Evolutionary conservation across 2,113 vertebrate genomes (phyloP), one percentile per base, ranked within the genome.

Genomic region (Mormyrus iriodes): DNA sequence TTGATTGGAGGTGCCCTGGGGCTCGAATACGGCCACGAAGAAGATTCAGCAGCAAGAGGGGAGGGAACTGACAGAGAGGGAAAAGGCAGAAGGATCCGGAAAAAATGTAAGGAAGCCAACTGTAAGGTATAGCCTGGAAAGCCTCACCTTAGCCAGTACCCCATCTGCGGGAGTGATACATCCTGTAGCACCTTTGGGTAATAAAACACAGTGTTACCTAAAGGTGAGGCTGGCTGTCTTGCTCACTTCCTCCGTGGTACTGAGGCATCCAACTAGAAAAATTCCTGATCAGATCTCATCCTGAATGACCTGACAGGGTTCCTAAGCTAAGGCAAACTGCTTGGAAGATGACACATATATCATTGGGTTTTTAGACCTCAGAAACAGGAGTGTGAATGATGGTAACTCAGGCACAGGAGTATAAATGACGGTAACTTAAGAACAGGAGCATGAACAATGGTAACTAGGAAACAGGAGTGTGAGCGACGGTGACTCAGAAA

Each of bases 1-100:
- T 61, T 90, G 87, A 55, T 90, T 89, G 82, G 84, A 83, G 83
- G 86, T 85, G 52, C 79, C 89, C 83, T 5, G 73, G 53, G 55
- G 35, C 17, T 49, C 15, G 21, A 88, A 88, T 44, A 42, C 46
- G 3, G 44, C 87, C 44, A 17, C 48, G 42, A 19, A 24, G 52
- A 69, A 73, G 55, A 87, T 3, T 24, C 49, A 44, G 24, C 27
- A 24, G 69, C 24, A 44, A 19, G 83, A 51, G 89, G 21, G 49
- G 17, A 76, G 53, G 27, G 1, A 88, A 4, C 42, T 9, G 21
- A 44, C 21, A 76, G 61, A 49, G 46, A 42, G 65, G 85, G 24
- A 9, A 19, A 7, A 52, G 49, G 17, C 24, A 48, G 82, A 44
- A 52, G n/a, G 4, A 12, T n/a, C 6, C 24, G 12, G 85, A 46